Conservation (phyloP, 2,797 vertebrate species). For the Ptychadena robeensis region DNA sequence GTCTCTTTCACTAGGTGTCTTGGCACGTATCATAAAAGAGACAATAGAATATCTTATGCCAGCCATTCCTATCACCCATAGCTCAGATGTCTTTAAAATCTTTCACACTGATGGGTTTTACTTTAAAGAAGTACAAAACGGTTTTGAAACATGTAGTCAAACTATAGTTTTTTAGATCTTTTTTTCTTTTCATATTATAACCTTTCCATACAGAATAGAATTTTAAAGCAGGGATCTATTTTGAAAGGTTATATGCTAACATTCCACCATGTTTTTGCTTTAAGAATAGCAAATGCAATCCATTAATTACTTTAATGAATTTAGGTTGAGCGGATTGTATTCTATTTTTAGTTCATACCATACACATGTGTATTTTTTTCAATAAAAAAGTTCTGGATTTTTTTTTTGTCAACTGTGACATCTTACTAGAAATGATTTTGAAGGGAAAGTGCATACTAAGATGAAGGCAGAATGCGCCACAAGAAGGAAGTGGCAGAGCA, state of each 20-base stretch:
- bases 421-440: no score
- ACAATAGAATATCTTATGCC: slow-evolving; percentile 25
- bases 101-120: background rate
- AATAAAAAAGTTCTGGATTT: background rate
- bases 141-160: background rate
- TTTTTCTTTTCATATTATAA: background rate
- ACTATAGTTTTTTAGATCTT: background rate
- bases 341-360: background rate
- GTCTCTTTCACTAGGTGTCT: background rate
- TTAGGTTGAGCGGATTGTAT: background rate
- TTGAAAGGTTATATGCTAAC: background rate
- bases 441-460: background rate
- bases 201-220: background rate
- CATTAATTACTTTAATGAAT: background rate
- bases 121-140: background rate
- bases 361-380: background rate
- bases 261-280: background rate
- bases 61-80: background rate
- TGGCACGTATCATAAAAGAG: background rate
- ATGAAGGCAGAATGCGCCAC: no score
- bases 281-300: background rate
- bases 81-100: background rate
- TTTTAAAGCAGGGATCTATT: background rate
- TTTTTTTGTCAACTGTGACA: background rate
- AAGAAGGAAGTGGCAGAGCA: no score